Base-by-base conservation (phyloP, 2,113 vertebrate genomes). In the Hyperoodon ampullatus region DNA sequence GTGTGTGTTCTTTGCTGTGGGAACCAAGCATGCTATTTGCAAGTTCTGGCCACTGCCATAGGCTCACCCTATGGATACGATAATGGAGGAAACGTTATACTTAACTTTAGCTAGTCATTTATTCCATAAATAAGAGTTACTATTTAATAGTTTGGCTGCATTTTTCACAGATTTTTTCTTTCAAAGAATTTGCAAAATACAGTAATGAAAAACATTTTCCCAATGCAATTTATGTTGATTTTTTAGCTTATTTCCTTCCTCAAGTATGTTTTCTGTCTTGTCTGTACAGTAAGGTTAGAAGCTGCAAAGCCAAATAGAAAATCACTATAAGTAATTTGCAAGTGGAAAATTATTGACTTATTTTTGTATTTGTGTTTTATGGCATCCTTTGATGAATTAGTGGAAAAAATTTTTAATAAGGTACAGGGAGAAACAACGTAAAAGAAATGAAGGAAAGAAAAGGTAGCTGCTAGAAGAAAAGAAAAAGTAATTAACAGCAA, bases 251-350 rank as follows among this genome's bases (percentile, higher is more conserved):
- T 81, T 93, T 90, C 33, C 18, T 95, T 93, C 72, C 50, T 93
- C 82, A 86, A 50, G 44, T 84, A 61, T 90, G n/a, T 93, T 94
- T 58, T 86, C 19, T 84, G 21, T 84, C 63, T 91, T 83, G 2
- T 92, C 42, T 93, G 39, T 44, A 12, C 44, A 80, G 23, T 70
- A 68, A 23, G 18, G 61, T 89, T 90, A 53, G 72, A 81, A 82
- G 28, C 66, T 90, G 23, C 23, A 96, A 94, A 96, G 33, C 42
- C 50, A 92, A 55, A 80, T 84, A 96, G 71, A 88, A 90, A 96
- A 81, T 75, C 11, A 74, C 44, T 61, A 3, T 83, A 74, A 80
- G 7, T 90, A 82, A 82, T 88, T 85, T 88, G 12, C 15, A 88
- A 65, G 50, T 88, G 35, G 55, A 39, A 90, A 89, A 72, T 84